A percentile compares a stretch with the other conserved stretches of the same genome.
These are phyloP conservation scores for Cryptus armator DNA, from an alignment of 2,888 invertebrate genomes.

Conservation along the genomic window DNA sequence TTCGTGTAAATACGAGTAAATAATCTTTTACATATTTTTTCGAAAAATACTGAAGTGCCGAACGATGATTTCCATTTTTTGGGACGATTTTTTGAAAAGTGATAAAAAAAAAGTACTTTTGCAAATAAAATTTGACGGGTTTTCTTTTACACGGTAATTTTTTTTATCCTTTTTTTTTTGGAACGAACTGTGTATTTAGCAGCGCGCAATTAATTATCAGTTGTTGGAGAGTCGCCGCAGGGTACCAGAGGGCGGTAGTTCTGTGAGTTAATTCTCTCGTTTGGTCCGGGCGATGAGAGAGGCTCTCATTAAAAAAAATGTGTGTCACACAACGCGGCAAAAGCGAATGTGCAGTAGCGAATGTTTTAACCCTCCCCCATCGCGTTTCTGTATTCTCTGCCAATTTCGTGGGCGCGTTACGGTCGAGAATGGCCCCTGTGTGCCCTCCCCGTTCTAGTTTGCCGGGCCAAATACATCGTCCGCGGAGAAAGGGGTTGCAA, in stretches of 20 bases:
- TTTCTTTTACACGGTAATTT: background rate
- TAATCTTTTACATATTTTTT: no score
- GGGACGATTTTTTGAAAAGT: background rate
- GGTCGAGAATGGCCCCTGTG: constrained; percentile 32
- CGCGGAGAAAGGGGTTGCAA: constrained; percentile 35
- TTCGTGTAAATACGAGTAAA: background rate
- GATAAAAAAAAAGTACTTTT: background rate
- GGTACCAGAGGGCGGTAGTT: constrained; percentile 19
- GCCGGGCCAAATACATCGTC: constrained; percentile 46
- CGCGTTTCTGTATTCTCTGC: constrained; percentile 56
- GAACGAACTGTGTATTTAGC: background rate
- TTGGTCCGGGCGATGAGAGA: constrained; percentile 18
- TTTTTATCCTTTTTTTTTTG: background rate
- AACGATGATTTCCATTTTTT: no score
- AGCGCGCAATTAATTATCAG: constrained; percentile 51
- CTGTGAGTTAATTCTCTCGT: constrained; percentile 56
- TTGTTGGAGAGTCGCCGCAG: constrained; percentile 31
- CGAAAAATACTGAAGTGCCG: no score
- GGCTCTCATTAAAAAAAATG: constrained; percentile 42
- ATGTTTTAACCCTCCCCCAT: constrained; percentile 13
- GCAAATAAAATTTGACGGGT: background rate
- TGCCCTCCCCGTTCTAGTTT: constrained; percentile 26
- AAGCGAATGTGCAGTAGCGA: constrained; percentile 24
- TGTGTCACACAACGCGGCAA: constrained; percentile 18
- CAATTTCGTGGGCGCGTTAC: constrained; percentile 64